These are phyloP conservation scores for Eupithecia dodoneata DNA, from an alignment of 2,888 invertebrate species.

Conservation along the genomic window DNA sequence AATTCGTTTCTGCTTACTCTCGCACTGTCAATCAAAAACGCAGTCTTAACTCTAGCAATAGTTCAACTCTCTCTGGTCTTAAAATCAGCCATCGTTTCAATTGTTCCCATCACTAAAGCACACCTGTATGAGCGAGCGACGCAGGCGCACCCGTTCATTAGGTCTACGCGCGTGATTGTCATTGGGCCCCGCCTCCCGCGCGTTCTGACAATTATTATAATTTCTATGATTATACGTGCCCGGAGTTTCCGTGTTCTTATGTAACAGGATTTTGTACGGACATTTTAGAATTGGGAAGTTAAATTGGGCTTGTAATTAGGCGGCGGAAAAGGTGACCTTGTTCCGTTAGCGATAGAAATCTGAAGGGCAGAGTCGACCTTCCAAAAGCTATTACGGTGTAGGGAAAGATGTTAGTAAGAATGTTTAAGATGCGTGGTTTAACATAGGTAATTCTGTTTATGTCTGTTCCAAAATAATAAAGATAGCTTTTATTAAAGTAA, in stretches of 20 bases:
- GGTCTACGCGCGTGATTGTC: conserved; percentile 80
- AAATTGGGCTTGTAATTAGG: neutral
- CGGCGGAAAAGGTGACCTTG: neutral
- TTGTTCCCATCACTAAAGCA: conserved; percentile 49
- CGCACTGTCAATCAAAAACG: neutral
- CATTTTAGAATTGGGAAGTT: conserved; percentile 10
- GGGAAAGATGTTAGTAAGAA: neutral
- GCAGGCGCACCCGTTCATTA: conserved; percentile 80
- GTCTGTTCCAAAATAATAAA: neutral
- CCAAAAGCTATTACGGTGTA: neutral
- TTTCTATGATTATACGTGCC: conserved; percentile 72
- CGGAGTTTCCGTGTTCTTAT: conserved; percentile 47
- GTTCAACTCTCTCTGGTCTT: neutral
- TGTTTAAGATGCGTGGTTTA: neutral
- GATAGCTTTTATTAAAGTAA: neutral
- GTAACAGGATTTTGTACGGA: conserved; percentile 35
- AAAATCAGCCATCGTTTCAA: conserved; percentile 21
- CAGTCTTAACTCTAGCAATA: neutral
- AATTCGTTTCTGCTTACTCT: neutral
- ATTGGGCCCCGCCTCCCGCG: conserved; percentile 72
- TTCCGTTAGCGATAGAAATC: neutral
- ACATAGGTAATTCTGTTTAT: neutral
- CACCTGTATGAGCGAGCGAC: conserved; percentile 60
- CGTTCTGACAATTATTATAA: conserved; percentile 78
- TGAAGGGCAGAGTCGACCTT: neutral